phyloP scores from a whole-genome alignment of 2,888 invertebrate species.

The Mimachlamys varia region DNA sequence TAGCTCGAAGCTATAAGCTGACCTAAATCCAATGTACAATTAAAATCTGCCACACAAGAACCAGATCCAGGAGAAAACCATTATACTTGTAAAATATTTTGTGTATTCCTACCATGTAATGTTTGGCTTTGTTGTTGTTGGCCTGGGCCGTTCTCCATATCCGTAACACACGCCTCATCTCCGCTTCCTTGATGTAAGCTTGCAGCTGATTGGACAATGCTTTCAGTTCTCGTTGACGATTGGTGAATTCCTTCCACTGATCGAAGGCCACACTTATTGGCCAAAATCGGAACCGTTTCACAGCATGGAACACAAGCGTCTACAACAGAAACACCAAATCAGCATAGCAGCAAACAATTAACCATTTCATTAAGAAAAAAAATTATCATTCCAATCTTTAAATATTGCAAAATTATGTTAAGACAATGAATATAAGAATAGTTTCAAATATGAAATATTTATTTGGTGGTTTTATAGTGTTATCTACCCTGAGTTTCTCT shows the following conservation, averaged over 20 bases:
- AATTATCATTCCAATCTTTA: too few relatives aligned
- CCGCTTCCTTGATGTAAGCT: slow-evolving; percentile 53
- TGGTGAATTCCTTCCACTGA: slow-evolving; percentile 71
- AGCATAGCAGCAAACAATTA: too few relatives aligned
- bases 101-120: slow-evolving; percentile 63
- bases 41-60: too few relatives aligned
- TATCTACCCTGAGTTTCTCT: slow-evolving; percentile 62
- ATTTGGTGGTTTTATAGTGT: not conserved
- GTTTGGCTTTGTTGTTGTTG: slow-evolving; percentile 60
- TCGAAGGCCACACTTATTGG: slow-evolving; percentile 72
- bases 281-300: slow-evolving; percentile 68
- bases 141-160: slow-evolving; percentile 59
- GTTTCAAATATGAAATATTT: too few relatives aligned
- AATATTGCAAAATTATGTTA: too few relatives aligned
- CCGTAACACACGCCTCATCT: slow-evolving; percentile 55
- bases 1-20: too few relatives aligned
- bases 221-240: slow-evolving; percentile 64
- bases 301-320: slow-evolving; percentile 65
- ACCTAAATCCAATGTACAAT: too few relatives aligned
- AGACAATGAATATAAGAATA: too few relatives aligned
- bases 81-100: too few relatives aligned
- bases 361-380: too few relatives aligned
- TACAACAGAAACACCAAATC: slow-evolving; percentile 45
- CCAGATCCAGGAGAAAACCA: too few relatives aligned
- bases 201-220: slow-evolving; percentile 58